Percentiles rank a stretch among this genome's conserved stretches.
These are phyloP conservation scores for Polypterus senegalus DNA, from an alignment of 2,113 vertebrate species.

Conservation along the genomic window DNA sequence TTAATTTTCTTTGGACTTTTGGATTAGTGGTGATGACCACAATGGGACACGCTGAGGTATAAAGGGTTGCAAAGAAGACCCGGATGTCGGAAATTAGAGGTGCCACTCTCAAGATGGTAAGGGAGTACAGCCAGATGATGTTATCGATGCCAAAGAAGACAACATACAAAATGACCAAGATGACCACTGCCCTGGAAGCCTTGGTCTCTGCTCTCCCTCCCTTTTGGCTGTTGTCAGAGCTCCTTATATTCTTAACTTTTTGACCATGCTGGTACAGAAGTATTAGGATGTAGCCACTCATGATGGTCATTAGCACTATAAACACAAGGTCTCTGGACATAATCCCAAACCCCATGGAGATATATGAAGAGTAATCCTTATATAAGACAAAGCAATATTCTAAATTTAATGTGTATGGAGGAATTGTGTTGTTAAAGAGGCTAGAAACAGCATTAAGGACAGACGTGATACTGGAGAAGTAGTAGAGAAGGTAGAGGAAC, in stretches of 20 bases:
- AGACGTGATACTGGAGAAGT: neutral
- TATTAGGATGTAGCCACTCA: conserved; percentile 15
- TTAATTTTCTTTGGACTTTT: conserved; percentile 5
- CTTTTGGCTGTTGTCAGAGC: conserved; percentile 8
- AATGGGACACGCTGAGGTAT: conserved; percentile 9
- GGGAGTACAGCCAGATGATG: conserved; percentile 16
- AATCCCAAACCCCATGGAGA: conserved; percentile 12
- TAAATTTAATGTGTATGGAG: conserved; percentile 10
- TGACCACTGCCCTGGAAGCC: conserved; percentile 15
- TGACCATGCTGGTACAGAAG: conserved; percentile 14
- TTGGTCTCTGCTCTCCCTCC: conserved; percentile 3
- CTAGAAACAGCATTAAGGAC: conserved; percentile 8
- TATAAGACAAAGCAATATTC: conserved; percentile 15
- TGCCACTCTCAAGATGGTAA: conserved; percentile 7
- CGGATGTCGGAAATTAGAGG: conserved; percentile 7
- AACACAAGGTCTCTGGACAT: conserved; percentile 14
- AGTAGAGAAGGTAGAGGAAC: conserved; percentile 4
- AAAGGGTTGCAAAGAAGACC: conserved; percentile 12
- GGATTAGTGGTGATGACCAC: conserved; percentile 15
- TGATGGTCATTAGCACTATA: conserved; percentile 11
- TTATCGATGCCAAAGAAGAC: conserved; percentile 16
- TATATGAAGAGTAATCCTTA: conserved; percentile 5
- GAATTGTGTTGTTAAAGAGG: conserved; percentile 8
- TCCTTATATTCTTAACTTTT: neutral
- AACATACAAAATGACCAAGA: conserved; percentile 15